A percentile compares a stretch with the other conserved stretches of the same genome.
Evolutionary conservation across 2,113 vertebrate genomes (phyloP).

Genomic region (Calidris pugnax): DNA sequence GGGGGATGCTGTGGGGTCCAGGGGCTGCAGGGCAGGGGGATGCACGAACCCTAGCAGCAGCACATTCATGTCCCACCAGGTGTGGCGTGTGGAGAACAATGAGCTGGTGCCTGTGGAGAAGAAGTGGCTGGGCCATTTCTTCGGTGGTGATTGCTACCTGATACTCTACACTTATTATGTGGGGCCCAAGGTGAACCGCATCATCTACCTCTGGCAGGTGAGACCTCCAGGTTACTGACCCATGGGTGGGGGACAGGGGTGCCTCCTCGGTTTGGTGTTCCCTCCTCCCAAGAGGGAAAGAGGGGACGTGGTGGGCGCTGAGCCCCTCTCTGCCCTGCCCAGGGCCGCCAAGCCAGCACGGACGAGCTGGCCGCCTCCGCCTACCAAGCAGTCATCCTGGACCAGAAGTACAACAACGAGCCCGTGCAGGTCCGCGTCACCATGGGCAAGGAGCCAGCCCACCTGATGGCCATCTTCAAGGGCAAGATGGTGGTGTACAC

Average conservation of each 20-base stretch:
- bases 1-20: accelerated
- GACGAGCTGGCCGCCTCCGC: conserved; percentile 84
- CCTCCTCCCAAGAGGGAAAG: neutral
- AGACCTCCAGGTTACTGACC: neutral
- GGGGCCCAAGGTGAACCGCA: conserved; percentile 78
- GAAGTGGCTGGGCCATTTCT: conserved; percentile 86
- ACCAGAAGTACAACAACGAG: conserved; percentile 82
- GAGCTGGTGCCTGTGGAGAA: conserved; percentile 81
- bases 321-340: neutral
- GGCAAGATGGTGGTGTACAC: conserved; percentile 86
- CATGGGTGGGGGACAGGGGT: neutral
- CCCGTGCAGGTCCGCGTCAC: conserved; percentile 84
- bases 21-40: no score
- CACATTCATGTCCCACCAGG: conserved; percentile 37
- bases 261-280: no score
- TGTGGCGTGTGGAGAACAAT: conserved; percentile 83
- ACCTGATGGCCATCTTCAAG: conserved; percentile 89
- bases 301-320: neutral
- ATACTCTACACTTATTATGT: conserved; percentile 85
- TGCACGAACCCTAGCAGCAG: neutral
- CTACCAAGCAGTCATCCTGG: conserved; percentile 80
- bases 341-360: conserved; percentile 83
- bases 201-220: conserved; percentile 91
- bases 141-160: conserved; percentile 87
- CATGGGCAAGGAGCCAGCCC: conserved; percentile 88